Base-by-base conservation (phyloP, 2,888 invertebrate species). In the Polymixis lichenea region DNA sequence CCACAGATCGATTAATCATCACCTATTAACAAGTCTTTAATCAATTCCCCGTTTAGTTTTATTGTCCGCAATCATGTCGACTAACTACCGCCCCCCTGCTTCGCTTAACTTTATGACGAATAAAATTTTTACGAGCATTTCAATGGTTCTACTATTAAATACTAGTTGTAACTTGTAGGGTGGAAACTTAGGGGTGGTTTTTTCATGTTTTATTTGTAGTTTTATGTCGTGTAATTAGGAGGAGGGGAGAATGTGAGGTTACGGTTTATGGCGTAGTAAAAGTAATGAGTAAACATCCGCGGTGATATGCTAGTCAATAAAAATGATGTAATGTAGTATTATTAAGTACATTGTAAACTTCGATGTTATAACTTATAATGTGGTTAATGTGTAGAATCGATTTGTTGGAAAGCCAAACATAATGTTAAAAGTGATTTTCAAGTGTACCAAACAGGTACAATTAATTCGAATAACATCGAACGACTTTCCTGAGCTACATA, bases 81-180 rank as follows among this genome's bases (percentile, higher is more conserved):
- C 77, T 77, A 64, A 69, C 65, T 66, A 11, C 67, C 46, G 43
- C 64, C 80, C 84, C 84, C 77, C 73, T 76, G 73, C 65, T 66
- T 28, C 86, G 77, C 77, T 78, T 87, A 68, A 78, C 81, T 87
- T 87, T 87, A 87, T 71, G 81, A 74, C 85, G 28, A 60, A 87
- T 87, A 87, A 87, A 86, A 80, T 8, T 87, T 83, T 87, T 87
- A 87, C 77, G 85, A 86, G 60, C 78, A 46, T 83, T 85, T 86
- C 86, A 83, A 85, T 76, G 77, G 76, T 77, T 83, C 77, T 83
- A 78, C 86, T 86, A 85, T 87, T 87, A 82, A 87, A 80, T 64
- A 83, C 78, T 86, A 87, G 86, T 87, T 84, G 87, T 87, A 84
- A 80, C 68, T 81, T 67, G 72, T 72, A 62, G 86, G 87, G 74